These are phyloP conservation scores for Paracanthobrama guichenoti DNA, from an alignment of 2,113 vertebrate genomes.

Conservation along the genomic window DNA sequence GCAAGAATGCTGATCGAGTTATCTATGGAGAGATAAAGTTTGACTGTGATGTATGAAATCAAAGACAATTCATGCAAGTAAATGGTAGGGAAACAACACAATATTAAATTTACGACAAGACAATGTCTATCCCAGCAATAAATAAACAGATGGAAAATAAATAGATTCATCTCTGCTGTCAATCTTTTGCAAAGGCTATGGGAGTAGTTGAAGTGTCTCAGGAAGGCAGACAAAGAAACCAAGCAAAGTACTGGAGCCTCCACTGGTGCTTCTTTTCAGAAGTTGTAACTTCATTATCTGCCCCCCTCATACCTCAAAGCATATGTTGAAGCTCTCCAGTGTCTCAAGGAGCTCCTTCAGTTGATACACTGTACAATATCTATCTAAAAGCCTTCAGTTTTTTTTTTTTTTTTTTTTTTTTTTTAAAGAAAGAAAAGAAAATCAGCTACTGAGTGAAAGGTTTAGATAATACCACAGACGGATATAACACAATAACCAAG, in stretches of 20 bases:
- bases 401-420: constrained; percentile 55
- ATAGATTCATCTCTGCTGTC: constrained; percentile 18
- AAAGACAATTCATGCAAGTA: constrained; percentile 22
- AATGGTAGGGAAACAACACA: not conserved
- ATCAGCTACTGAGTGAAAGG: not conserved
- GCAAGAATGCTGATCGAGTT: constrained; percentile 94
- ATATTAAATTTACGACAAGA: constrained; percentile 2
- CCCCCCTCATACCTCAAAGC: constrained; percentile 63
- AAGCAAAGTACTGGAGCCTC: constrained; percentile 50
- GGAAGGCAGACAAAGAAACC: constrained; percentile 66
- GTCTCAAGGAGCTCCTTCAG: constrained; percentile 65
- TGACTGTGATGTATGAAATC: constrained; percentile 52
- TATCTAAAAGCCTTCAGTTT: constrained; percentile 63
- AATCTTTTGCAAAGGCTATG: not conserved
- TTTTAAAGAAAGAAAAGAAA: constrained; percentile 3
- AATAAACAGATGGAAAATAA: constrained; percentile 7
- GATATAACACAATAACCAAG: constrained; percentile 37
- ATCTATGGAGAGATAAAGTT: constrained; percentile 73
- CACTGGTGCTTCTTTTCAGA: constrained; percentile 71
- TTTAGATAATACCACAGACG: constrained; percentile 36
- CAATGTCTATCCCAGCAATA: not conserved
- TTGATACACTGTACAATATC: constrained; percentile 66
- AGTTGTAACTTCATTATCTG: constrained; percentile 69
- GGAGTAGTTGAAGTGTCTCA: constrained; percentile 46
- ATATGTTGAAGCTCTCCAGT: constrained; percentile 65